Evolutionary conservation across 2,888 invertebrate genomes (phyloP), one percentile per base, ranked within the genome.

Genomic region (Zaprionus bogoriensis): DNA sequence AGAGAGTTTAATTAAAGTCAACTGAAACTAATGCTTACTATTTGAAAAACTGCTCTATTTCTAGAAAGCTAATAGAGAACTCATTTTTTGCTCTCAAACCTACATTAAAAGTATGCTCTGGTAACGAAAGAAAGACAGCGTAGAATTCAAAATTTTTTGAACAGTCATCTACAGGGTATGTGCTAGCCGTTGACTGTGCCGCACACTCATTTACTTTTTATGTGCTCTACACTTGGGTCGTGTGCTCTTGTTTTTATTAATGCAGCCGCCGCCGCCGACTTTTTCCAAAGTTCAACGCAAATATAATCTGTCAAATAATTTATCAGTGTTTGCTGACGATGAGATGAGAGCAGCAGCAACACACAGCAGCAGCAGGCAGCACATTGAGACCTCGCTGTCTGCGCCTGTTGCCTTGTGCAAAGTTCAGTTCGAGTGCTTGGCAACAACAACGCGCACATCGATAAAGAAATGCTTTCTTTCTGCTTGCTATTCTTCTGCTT

Each of bases 241-340:
- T 74, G 54, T 68, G 74, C 72, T 76, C 64, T 72, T 72, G 45
- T 70, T 70, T 66, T 62, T 66, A 70, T 73, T 62, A 70, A 66
- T 74, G 76, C 61, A 58, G 69, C 62, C 32, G 32, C 32, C 32
- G 32, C 32, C 76, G 74, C 55, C 71, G 62, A 63, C 63, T 66
- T 46, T 69, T 77, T 71, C 77, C 81, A 82, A 81, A 82, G 81
- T 86, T 86, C 81, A 82, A 84, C 84, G 81, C 73, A 81, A 82
- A 83, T 77, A 84, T 77, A 86, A 87, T 86, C 81, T 87, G 77
- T 82, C 87, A 82, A 82, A 82, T 71, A 82, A 84, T 84, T 86
- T 86, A 82, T 82, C 87, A 82, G 75, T 86, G 66, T 82, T 82
- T 86, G 73, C 74, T 59, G 67, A 80, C 67, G 81, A 74, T 67